A percentile compares a stretch with the other conserved stretches of the same genome.
Conservation (phyloP, 2,888 invertebrate species). For the Metacarcinus magister region DNA sequence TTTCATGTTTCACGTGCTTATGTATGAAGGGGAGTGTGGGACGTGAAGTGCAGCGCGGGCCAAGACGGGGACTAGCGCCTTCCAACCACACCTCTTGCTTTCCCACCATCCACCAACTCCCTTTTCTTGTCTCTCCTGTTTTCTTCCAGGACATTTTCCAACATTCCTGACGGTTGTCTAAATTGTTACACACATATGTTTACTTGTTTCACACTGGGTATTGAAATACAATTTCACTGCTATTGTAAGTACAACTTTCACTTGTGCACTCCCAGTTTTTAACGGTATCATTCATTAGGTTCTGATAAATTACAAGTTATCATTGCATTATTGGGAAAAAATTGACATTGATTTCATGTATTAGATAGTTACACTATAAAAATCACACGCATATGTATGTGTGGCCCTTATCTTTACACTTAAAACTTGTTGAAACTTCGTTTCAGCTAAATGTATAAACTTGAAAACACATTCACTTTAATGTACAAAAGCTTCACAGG, state of each 20-base stretch:
- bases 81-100: background rate
- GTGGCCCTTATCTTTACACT: background rate
- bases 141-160: constrained; percentile 12
- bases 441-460: background rate
- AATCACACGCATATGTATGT: background rate
- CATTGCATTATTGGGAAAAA: background rate
- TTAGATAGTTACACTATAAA: background rate
- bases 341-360: background rate
- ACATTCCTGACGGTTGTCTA: constrained; percentile 27
- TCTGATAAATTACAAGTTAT: background rate
- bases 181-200: background rate
- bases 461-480: background rate
- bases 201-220: background rate
- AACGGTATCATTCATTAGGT: background rate
- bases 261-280: background rate
- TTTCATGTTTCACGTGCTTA: background rate
- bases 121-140: constrained; percentile 29
- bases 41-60: background rate
- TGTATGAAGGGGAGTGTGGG: background rate
- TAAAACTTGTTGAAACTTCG: background rate
- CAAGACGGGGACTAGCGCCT: background rate
- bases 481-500: background rate
- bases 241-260: background rate
- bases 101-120: background rate
- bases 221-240: background rate